Evolutionary conservation across 1,140 invertebrate genomes (phyloP), one percentile per base, ranked within the genome.

Genomic region (Lordiphosa stackelbergi): DNA sequence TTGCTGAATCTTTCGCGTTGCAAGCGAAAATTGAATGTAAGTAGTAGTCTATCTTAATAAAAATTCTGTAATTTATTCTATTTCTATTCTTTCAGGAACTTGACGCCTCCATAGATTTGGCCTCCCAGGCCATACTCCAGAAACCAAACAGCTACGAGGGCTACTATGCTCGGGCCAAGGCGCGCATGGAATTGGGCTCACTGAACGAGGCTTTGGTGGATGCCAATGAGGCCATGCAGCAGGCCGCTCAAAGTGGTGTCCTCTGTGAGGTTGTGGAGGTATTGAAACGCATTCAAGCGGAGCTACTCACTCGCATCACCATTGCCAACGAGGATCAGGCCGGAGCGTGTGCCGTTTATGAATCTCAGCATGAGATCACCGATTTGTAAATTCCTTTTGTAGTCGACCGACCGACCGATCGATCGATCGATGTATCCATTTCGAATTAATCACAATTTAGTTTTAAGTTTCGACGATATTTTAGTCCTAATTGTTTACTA

Each of bases 1-100:
- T 89, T 97, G 68, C 90, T 98, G 4, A 98, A 97, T 88, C 90
- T 96, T 57, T 96, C 96, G 7, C 89, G 96, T 40, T 98, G 96
- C 88, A 97, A 97, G 89, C 91, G 96, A 83, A 98, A 98, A 90
- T 91, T 97, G 86, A 95, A 95, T 87, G 97, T 98, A 90, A 94
- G 94, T 92, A 10, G 3, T 12, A 22, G 3, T 0, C 8, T 5
- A 0, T 12, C 7, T 9, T 0, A 4, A 0, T 12, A 13, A 7
- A 11, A 9, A n/a, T 34, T 31, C 1, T 3, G 2, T 51, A 1
- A 16, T 2, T 16, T 16, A 16, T 16, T 16, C 16, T 1, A 19
- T 19, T 19, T 19, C 3, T 19, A 19, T 19, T 19, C 19, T 4
- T 19, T 19, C 19, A 95, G 94, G 94, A 95, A 91, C 91, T 91